phyloP scores from a whole-genome alignment of 2,797 vertebrate genomes.

The Vespertilio murinus region DNA sequence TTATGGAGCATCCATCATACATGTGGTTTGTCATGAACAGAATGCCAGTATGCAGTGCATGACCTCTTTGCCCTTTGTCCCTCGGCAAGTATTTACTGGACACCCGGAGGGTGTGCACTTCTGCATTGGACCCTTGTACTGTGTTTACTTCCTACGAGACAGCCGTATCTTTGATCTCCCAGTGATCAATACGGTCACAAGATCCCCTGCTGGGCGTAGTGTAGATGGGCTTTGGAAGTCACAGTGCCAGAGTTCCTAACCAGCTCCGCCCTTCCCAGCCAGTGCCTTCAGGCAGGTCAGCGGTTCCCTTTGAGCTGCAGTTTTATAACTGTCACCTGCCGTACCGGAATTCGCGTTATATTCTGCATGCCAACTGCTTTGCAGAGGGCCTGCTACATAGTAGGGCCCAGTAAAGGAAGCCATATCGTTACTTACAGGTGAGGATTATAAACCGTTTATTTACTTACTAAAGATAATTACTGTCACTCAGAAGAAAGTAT shows the following conservation, averaged over 20 bases:
- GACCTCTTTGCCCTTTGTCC: neutral
- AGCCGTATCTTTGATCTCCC: constrained; percentile 37
- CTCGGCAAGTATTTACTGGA: constrained; percentile 20
- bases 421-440: neutral
- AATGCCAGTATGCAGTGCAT: neutral
- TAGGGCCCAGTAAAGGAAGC: neutral
- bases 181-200: constrained; percentile 29
- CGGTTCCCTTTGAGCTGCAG: neutral
- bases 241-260: neutral
- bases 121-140: constrained; percentile 55
- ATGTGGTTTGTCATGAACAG: neutral
- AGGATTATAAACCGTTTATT: constrained; percentile 32
- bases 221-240: neutral
- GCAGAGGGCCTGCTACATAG: neutral
- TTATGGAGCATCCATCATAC: neutral
- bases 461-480: constrained; percentile 23
- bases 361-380: neutral
- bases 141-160: constrained; percentile 42
- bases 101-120: neutral
- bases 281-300: neutral
- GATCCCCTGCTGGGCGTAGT: neutral
- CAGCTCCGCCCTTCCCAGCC: neutral
- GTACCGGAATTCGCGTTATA: neutral
- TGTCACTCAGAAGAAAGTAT: neutral
- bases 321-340: neutral